Base-by-base conservation (phyloP, 2,888 invertebrate species). In the Aspidiotus destructor region DNA sequence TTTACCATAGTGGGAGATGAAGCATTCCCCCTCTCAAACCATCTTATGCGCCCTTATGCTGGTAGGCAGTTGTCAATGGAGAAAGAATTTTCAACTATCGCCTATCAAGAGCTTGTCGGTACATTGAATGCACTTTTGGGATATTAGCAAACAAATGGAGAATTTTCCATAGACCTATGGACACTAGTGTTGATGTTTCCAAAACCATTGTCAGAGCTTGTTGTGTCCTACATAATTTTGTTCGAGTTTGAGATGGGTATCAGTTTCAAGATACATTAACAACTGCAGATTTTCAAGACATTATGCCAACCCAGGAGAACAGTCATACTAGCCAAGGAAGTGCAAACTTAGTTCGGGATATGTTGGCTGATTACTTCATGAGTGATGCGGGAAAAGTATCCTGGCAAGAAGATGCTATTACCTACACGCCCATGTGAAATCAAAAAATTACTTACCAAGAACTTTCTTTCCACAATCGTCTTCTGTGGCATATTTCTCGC, bases 121-220 rank as follows among this genome's bases (percentile, higher is more conserved):
- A 70, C 64, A 68, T 74, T 40, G 74, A 74, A 69, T 73, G 73
- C 62, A 54, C 73, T 13, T 74, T 74, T 71, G 73, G 73, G 60
- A 70, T 72, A 40, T 54, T 72, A 44, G 54, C 52, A 42, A 28
- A 54, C 64, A 11, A 54, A 67, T 73, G 11, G 74, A 74, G 68
- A 70, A 76, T 76, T 70, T 74, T 76, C 67, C 75, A 76, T 71
- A 70, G 74, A 64, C 73, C 75, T 65, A 69, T 75, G 57, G 72
- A 75, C 65, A 73, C 74, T 54, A 68, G 73, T 57, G 69, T 70
- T 48, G 71, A 72, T 55, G 74, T 74, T 71, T 73, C 73, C 69
- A 72, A 71, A 57, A 70, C 71, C 62, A 74, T 75, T 71, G 72
- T 75, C 57, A 75, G 75, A 71, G 73, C 74, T 60, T 73, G 74